These are phyloP conservation scores for Siphlonurus alternatus DNA, from an alignment of 2,888 invertebrate genomes.

Conservation along the genomic window DNA sequence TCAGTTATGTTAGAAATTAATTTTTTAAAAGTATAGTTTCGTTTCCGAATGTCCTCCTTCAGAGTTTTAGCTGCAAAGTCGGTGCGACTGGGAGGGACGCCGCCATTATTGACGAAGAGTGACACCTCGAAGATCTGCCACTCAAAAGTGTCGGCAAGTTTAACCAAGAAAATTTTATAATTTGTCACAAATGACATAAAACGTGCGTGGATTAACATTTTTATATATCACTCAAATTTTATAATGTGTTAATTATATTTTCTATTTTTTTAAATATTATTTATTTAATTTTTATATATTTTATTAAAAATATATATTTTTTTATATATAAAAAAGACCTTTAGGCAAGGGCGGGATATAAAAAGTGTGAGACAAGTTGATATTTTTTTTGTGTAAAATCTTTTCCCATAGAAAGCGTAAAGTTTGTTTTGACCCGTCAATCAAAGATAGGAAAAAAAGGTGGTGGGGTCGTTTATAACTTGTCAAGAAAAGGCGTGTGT, in stretches of 20 bases:
- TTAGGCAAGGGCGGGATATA: neutral
- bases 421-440: slow-evolving; percentile 2
- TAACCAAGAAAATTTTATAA: neutral
- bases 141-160: slow-evolving; percentile 8
- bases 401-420: too few relatives aligned
- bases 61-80: slow-evolving; percentile 10
- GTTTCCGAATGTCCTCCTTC: slow-evolving; percentile 9
- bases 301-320: neutral
- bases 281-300: neutral
- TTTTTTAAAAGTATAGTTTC: too few relatives aligned
- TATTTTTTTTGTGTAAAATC: neutral
- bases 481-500: slow-evolving; percentile 4
- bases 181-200: neutral
- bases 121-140: slow-evolving; percentile 16
- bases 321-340: too few relatives aligned
- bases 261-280: neutral
- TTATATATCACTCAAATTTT: neutral
- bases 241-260: neutral
- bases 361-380: neutral
- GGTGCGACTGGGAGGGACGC: slow-evolving; percentile 13
- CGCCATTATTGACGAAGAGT: slow-evolving; percentile 16
- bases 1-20: too few relatives aligned
- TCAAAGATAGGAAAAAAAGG: neutral
- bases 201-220: too few relatives aligned
- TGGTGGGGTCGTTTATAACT: neutral